Base-by-base conservation (phyloP, 2,113 vertebrate species). In the Pomatorhinus ruficollis region DNA sequence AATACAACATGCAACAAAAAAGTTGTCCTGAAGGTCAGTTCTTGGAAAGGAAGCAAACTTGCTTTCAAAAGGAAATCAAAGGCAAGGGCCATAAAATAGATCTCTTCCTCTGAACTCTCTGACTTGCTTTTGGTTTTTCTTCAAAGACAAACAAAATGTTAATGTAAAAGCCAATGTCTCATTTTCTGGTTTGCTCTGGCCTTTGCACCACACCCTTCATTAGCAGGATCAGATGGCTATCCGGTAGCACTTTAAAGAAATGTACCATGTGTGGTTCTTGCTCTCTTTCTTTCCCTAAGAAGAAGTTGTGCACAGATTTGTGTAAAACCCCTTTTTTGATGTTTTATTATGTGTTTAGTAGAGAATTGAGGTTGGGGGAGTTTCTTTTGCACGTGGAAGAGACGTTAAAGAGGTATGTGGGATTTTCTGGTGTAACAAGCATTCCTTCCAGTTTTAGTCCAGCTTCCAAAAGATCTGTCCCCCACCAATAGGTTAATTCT, bases 311-410 rank as follows among this genome's bases (percentile, higher is more conserved):
- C n/a, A 30, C 21, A 44, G 57, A 95, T 68, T 64, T 60, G 33
- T 3, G 2, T 30, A 44, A 79, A 90, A 78, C 0, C 3, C 5
- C 5, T 45, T 82, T 90, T 93, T 89, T 81, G 14, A 90, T 76
- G 37, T 95, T 96, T 96, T 94, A 84, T 89, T 79, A 74, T 47
- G 63, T 90, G 78, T 89, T 95, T 95, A 91, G 81, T 83, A 54
- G 74, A 83, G 25, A 69, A 94, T 9, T 52, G 72, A 79, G 33
- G 4, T 86, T 80, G 37, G 10, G 8, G 37, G 47, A 78, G 22
- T 87, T 89, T 90, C 44, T 79, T 92, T 78, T 76, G 59, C 9
- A 17, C 45, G 91, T 85, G 54, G 53, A 91, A 91, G 20, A 64
- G 22, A 70, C 83, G 11, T 69, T 83, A 59, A 90, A 91, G 75